A percentile compares a stretch with the other conserved stretches of the same genome.
Conservation (phyloP, 2,888 invertebrate genomes). For the Diadromus collaris region DNA sequence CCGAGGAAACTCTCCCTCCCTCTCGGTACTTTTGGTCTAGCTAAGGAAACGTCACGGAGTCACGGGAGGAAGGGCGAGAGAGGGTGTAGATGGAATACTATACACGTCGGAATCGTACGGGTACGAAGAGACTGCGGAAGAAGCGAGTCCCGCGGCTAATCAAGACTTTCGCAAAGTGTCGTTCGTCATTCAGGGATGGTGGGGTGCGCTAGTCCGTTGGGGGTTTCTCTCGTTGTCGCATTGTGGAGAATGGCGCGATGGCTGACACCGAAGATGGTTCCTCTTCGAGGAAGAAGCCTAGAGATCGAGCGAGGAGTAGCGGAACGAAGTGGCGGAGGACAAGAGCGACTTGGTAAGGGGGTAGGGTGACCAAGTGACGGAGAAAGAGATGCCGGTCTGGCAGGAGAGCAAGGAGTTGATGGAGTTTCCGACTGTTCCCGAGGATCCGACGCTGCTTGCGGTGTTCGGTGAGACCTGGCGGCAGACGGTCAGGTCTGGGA, state of each 20-base stretch:
- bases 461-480: conserved; percentile 17
- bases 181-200: conserved; percentile 59
- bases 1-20: conserved; percentile 19
- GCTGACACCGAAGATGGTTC: conserved; percentile 32
- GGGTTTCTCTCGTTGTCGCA: conserved; percentile 46
- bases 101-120: not conserved
- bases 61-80: not conserved
- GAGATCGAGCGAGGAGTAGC: not conserved
- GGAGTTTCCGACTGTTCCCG: conserved; percentile 59
- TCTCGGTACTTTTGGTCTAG: conserved; percentile 22
- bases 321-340: conserved; percentile 25
- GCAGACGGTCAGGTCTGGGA: conserved; percentile 25
- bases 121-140: conserved; percentile 20
- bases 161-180: conserved; percentile 60
- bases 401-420: conserved; percentile 57
- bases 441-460: conserved; percentile 48
- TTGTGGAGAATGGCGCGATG: conserved; percentile 16
- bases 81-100: not conserved
- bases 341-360: conserved; percentile 22
- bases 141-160: conserved; percentile 57
- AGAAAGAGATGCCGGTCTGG: conserved; percentile 49
- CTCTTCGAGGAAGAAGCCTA: conserved; percentile 3
- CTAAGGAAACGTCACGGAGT: conserved; percentile 6
- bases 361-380: not conserved
- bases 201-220: conserved; percentile 15